Evolutionary conservation across 1,140 invertebrate genomes (phyloP), one percentile per base, ranked within the genome.

Genomic region (Plodia interpunctella): DNA sequence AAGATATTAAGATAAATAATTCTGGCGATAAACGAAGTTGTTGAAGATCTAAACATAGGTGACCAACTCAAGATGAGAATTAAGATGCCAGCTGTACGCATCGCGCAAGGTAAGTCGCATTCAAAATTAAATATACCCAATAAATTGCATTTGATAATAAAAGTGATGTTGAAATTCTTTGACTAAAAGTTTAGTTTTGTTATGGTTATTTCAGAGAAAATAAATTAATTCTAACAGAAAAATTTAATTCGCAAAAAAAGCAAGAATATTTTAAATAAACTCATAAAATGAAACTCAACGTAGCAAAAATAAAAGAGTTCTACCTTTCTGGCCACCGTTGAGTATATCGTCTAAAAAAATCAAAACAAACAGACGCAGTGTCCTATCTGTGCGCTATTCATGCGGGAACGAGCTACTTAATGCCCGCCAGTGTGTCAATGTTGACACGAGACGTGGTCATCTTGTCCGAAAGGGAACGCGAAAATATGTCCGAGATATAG

Each of bases 21-120:
- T 81, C 74, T 56, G 56, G 74, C 67, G 74, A 84, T 80, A 80
- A 78, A 76, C 82, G 78, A 77, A 79, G 75, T 84, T 81, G 68
- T 78, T 80, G 71, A 88, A 87, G 76, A 81, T 75, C 75, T 83
- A 87, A 89, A 89, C 84, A 89, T 89, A 89, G 87, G 87, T 89
- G 87, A 89, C 81, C 87, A 88, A 85, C 85, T 85, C 95, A 96
- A 94, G 92, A 97, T 97, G 96, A 95, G 96, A 96, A 97, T 97
- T 92, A 97, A 97, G 94, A 97, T 97, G 96, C 96, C 96, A 90
- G 96, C 96, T 90, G 95, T 96, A 90, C 94, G 96, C 91, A 97
- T 97, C 92, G 95, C 95, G 90, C 95, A 97, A 96, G 96, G 96
- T 96, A 91, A 75, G 72, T 65, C 30, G 50, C 10, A 55, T 55